Evolutionary conservation across 2,888 invertebrate species (phyloP), one percentile per base, ranked within the genome.

Genomic region (Xestoiulus laeticollis): DNA sequence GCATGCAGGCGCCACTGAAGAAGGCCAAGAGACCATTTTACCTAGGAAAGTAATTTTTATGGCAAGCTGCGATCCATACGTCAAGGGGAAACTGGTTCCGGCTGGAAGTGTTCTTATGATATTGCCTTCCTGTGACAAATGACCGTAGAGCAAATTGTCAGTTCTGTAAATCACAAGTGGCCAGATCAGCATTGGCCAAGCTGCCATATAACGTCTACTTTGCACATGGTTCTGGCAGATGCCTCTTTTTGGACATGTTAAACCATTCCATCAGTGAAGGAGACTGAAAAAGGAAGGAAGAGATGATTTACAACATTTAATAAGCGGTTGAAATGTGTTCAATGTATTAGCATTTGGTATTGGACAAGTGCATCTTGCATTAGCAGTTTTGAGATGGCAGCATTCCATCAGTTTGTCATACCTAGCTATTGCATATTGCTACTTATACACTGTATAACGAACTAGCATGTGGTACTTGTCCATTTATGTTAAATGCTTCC

Each of bases 71-170:
- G 78, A 78, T 78, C 78, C 78, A 78, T 78, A 78, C 30, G 14
- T 78, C 78, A 78, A 78, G 30, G 78, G 78, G 78, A 14, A 78
- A 78, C 14, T 14, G 48, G 78, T 78, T 78, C 78, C 26, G 14
- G 26, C 78, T 30, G 30, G 78, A 78, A 26, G 78, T 30, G 78
- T 78, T 26, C 78, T 78, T 78, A 78, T 30, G 30, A 78, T 78
- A 78, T 78, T 78, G 78, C 78, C 78, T 78, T 78, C 26, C 78
- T 78, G 78, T 78, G 78, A 78, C 78, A 78, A 78, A 78, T 78
- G 78, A 26, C 30, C 78, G 30, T 78, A 1, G 78, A 14, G 30
- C 78, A 78, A 78, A 78, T 78, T 78, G 78, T 78, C 78, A 78
- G 78, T 78, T 78, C 78, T 78, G 78, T 78, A 78, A 78, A 78